Evolutionary conservation across 2,797 vertebrate species (phyloP), one percentile per base, ranked within the genome.

Genomic region (Cryptoprocta ferox): DNA sequence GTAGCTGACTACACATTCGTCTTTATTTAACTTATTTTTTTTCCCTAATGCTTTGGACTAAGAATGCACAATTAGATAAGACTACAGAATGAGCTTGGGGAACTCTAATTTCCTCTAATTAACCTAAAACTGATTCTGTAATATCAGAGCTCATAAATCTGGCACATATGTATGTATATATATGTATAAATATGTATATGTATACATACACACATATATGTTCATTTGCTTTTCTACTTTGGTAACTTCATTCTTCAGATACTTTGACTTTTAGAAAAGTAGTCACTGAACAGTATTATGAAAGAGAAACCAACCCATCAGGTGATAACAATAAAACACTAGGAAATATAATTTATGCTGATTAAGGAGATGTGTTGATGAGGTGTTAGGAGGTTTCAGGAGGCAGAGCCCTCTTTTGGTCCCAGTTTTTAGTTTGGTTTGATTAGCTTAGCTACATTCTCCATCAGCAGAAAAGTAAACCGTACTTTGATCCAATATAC

Each of bases 391-490:
- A 80, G 61, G 83, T 10, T 11, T 76, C 6, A 89, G 21, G 19
- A 94, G 2, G 2, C 1, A 95, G 28, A 19, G 15, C 12, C 2
- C 12, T 11, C 7, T 95, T 89, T 83, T 75, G 45, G 76, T 95
- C 45, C 71, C 68, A 32, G 19, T 39, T 88, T 94, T 90, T 68
- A 93, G 39, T 68, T 83, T 73, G 61, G 15, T 82, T 91, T 85
- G 14, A n/a, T 56, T 89, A 87, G 50, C 88, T 79, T 87, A 30
- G 37, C 89, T 89, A 98, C 53, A 84, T 80, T 84, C 61, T n/a
- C 88, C 30, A 88, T 15, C 1, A 85, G 50, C 26, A 83, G 56
- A 91, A 91, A 91, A 66, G 13, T 89, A 93, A 96, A 78, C 48
- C 76, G 63, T 75, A 94, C 70, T 92, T 85, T 65, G 35, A 94